Evolutionary conservation across 2,888 invertebrate species (phyloP).

Genomic region (Drosophila rubida): DNA sequence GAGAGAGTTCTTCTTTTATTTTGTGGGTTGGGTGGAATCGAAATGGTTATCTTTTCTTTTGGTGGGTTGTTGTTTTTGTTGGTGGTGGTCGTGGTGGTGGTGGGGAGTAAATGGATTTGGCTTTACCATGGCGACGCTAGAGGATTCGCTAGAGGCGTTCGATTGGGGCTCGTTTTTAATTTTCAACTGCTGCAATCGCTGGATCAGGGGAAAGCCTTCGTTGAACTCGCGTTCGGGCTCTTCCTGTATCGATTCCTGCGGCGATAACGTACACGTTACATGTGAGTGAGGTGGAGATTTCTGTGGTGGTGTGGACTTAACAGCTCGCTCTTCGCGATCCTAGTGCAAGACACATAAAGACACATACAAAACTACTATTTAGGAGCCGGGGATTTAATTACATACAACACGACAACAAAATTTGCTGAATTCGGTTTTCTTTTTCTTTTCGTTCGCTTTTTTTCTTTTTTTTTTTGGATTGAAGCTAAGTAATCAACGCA

Average conservation of each 20-base stretch:
- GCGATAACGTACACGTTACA: constrained; percentile 87
- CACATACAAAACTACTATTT: constrained; percentile 84
- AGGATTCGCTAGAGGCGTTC: constrained; percentile 77
- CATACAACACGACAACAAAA: constrained; percentile 74
- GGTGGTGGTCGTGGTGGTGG: neutral
- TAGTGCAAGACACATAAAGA: constrained; percentile 85
- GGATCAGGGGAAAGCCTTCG: constrained; percentile 90
- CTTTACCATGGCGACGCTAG: constrained; percentile 79
- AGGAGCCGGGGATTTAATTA: constrained; percentile 83
- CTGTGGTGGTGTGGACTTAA: constrained; percentile 83
- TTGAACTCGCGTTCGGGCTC: constrained; percentile 87
- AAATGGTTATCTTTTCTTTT: neutral
- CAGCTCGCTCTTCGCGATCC: constrained; percentile 87
- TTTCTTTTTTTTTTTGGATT: constrained; percentile 22
- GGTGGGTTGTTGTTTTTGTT: neutral
- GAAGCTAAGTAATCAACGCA: constrained; percentile 52
- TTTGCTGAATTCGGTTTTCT: constrained; percentile 36
- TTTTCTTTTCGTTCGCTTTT: constrained; percentile 4
- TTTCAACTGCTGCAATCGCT: constrained; percentile 90
- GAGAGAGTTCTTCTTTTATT: no score
- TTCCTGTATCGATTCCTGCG: constrained; percentile 85
- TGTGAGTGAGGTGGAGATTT: constrained; percentile 87
- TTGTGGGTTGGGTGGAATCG: neutral
- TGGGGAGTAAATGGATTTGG: constrained; percentile 25
- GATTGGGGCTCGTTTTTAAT: constrained; percentile 89